Conservation (phyloP, 2,888 invertebrate species). For the Xylota segnis region DNA sequence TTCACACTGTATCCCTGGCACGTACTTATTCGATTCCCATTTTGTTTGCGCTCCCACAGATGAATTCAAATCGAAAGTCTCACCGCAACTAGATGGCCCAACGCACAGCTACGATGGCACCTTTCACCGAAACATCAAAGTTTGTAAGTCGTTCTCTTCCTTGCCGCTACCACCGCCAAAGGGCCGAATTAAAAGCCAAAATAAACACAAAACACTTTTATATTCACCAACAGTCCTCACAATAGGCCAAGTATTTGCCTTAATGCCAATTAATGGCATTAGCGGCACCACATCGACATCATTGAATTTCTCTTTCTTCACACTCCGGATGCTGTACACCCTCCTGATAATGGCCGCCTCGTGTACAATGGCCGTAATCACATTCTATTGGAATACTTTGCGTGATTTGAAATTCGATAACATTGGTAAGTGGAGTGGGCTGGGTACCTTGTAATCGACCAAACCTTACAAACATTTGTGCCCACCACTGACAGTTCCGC, state of each 20-base stretch:
- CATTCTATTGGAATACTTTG: slow-evolving; percentile 67
- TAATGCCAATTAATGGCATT: slow-evolving; percentile 85
- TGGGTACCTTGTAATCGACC: background rate
- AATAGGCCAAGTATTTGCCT: slow-evolving; percentile 85
- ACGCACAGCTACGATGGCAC: slow-evolving; percentile 61
- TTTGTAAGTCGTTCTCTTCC: slow-evolving; percentile 59
- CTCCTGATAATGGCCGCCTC: slow-evolving; percentile 58
- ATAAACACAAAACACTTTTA: slow-evolving; percentile 7
- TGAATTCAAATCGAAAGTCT: slow-evolving; percentile 68
- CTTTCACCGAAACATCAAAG: slow-evolving; percentile 67
- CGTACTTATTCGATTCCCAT: background rate
- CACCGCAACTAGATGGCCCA: slow-evolving; percentile 54
- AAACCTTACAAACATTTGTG: slow-evolving; percentile 14
- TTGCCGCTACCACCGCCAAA: background rate
- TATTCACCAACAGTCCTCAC: slow-evolving; percentile 80
- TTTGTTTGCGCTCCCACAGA: slow-evolving; percentile 26
- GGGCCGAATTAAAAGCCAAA: background rate
- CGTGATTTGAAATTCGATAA: slow-evolving; percentile 69
- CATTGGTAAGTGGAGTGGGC: slow-evolving; percentile 51
- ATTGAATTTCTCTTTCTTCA: slow-evolving; percentile 63
- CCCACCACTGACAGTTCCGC: slow-evolving; percentile 64
- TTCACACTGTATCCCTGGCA: background rate
- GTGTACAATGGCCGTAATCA: slow-evolving; percentile 52
- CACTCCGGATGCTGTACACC: slow-evolving; percentile 53
- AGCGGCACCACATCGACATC: slow-evolving; percentile 82